phyloP scores from a whole-genome alignment of 2,888 invertebrate species.

The Octonoba sinensis region DNA sequence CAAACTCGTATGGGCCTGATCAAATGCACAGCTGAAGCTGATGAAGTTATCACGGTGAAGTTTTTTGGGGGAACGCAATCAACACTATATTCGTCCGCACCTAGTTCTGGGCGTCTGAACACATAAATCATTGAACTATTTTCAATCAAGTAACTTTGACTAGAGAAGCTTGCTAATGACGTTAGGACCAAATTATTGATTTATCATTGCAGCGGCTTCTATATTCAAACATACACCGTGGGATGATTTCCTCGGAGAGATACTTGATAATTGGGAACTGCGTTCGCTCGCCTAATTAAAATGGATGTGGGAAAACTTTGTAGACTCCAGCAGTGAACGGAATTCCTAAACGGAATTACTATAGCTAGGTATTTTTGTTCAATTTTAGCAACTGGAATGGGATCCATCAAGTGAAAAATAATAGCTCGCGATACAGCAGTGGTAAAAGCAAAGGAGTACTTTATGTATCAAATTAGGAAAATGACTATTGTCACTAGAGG shows the following conservation, averaged over 20 bases:
- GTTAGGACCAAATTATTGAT: constrained; percentile 61
- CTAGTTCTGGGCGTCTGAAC: constrained; percentile 37
- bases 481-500: too few species aligned
- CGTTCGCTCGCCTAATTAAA: constrained; percentile 48
- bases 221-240: constrained; percentile 47
- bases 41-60: constrained; percentile 54
- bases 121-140: constrained; percentile 60
- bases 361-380: too few species aligned
- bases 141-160: constrained; percentile 56
- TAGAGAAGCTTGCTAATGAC: constrained; percentile 53
- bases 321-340: constrained; percentile 36
- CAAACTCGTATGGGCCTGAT: constrained; percentile 39
- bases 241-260: constrained; percentile 58
- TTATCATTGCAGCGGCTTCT: constrained; percentile 45
- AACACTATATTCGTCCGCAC: constrained; percentile 51
- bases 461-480: too few species aligned
- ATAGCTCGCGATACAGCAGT: too few species aligned
- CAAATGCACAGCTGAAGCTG: constrained; percentile 4
- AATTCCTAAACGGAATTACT: background rate
- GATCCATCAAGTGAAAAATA: too few species aligned
- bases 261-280: constrained; percentile 47
- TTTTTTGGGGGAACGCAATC: constrained; percentile 44
- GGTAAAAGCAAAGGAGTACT: too few species aligned
- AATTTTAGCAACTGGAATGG: too few species aligned
- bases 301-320: constrained; percentile 35